phyloP scores from a whole-genome alignment of 2,113 vertebrate genomes.

The Phoenicopterus ruber region DNA sequence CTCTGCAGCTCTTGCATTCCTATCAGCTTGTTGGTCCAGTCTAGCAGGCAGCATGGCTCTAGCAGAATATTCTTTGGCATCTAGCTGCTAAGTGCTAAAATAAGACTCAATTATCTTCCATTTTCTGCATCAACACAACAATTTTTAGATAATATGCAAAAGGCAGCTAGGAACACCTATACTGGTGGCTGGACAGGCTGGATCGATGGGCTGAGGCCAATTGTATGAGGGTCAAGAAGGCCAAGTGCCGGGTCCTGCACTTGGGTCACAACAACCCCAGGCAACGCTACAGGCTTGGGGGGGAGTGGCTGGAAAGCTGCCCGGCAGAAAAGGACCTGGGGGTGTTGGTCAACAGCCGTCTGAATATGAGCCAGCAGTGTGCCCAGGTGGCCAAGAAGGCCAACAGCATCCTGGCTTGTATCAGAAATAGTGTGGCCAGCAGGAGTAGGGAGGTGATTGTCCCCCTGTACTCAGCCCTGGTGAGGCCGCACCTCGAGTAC shows the following conservation, averaged over 20 bases:
- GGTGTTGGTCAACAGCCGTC: fast-evolving
- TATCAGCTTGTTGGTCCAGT: not conserved
- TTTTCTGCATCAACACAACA: not conserved
- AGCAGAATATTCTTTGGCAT: not conserved
- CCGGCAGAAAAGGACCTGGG: fast-evolving
- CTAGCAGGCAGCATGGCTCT: not conserved
- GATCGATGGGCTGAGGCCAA: not conserved
- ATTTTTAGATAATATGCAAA: not conserved
- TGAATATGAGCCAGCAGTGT: not conserved
- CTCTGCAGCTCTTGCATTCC: not conserved
- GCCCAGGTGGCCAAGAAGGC: not conserved
- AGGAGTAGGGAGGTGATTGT: fast-evolving
- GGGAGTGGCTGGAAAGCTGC: not conserved
- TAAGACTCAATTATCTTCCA: not conserved
- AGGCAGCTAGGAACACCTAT: not conserved
- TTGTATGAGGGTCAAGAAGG: not conserved
- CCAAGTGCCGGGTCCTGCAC: not conserved
- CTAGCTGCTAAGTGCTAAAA: not conserved
- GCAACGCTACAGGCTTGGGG: not conserved
- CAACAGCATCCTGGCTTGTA: not conserved
- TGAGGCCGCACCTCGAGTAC: fast-evolving
- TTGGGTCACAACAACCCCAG: not conserved
- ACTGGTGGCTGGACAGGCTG: not conserved
- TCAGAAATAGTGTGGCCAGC: not conserved
- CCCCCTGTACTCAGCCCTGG: fast-evolving